Evolutionary conservation across 2,113 vertebrate genomes (phyloP).

Genomic region (Agapornis roseicollis): DNA sequence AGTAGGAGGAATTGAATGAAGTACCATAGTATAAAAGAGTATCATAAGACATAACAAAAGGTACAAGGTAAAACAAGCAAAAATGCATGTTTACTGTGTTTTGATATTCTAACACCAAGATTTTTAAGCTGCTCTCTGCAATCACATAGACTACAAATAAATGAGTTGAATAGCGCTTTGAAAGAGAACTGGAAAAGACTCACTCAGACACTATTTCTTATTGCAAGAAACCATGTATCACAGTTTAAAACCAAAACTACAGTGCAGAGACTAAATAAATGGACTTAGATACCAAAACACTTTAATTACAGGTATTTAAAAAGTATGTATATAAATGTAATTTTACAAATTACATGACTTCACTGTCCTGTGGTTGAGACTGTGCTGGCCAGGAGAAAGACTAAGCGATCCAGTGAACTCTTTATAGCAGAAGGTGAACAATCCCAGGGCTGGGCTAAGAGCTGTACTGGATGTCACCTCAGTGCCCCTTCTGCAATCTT

Average conservation of each 20-base stretch:
- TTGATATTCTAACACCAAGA: not conserved
- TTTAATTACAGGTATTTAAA: not conserved
- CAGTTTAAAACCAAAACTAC: not conserved
- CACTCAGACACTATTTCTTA: not conserved
- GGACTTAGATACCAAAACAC: not conserved
- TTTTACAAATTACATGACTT: not conserved
- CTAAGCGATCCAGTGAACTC: accelerated
- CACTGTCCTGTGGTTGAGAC: not conserved
- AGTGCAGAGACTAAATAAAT: not conserved
- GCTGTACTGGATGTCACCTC: not conserved
- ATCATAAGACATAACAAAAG: not conserved
- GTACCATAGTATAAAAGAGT: not conserved
- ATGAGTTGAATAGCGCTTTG: not conserved
- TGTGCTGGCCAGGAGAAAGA: not conserved
- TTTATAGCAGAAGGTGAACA: accelerated
- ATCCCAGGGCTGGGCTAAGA: accelerated
- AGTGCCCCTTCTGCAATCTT: not conserved
- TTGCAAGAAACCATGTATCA: not conserved
- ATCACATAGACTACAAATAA: not conserved
- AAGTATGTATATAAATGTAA: not conserved
- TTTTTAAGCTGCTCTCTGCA: not conserved
- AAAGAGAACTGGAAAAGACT: not conserved
- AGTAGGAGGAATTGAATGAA: not conserved
- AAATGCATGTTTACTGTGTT: not conserved
- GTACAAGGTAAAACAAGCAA: not conserved